Evolutionary conservation across 2,797 vertebrate species (phyloP).

Genomic region (Gila robusta): DNA sequence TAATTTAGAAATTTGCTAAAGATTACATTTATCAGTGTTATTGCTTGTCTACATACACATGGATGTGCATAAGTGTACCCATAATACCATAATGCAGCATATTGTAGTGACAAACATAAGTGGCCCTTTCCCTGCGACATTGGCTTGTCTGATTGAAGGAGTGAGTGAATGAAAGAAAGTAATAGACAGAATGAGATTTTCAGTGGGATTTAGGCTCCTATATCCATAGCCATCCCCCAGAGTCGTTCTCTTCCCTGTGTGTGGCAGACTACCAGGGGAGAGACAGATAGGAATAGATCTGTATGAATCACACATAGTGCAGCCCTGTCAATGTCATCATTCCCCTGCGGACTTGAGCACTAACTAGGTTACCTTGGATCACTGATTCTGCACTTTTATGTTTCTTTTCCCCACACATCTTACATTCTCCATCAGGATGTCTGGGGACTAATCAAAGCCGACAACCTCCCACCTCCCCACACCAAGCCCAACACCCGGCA

Average conservation of each 20-base stretch:
- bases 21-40: neutral
- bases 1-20: neutral
- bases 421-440: constrained; percentile 50
- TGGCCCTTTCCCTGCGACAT: neutral
- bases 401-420: constrained; percentile 47
- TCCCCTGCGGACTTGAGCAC: constrained; percentile 60
- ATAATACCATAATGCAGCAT: neutral
- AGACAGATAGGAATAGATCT: constrained; percentile 48
- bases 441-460: constrained; percentile 48
- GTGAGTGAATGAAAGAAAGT: neutral
- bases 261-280: constrained; percentile 45
- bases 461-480: constrained; percentile 34
- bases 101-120: neutral
- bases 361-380: constrained; percentile 74
- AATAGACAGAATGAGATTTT: constrained; percentile 34
- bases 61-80: neutral
- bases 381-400: constrained; percentile 53
- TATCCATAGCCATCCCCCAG: constrained; percentile 29
- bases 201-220: constrained; percentile 42
- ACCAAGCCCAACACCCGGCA: neutral
- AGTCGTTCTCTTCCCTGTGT: constrained; percentile 30
- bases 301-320: constrained; percentile 54
- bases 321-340: constrained; percentile 58
- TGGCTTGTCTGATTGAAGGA: neutral
- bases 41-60: neutral